Conservation (phyloP, 2,888 invertebrate species). For the Polymixis lichenea region DNA sequence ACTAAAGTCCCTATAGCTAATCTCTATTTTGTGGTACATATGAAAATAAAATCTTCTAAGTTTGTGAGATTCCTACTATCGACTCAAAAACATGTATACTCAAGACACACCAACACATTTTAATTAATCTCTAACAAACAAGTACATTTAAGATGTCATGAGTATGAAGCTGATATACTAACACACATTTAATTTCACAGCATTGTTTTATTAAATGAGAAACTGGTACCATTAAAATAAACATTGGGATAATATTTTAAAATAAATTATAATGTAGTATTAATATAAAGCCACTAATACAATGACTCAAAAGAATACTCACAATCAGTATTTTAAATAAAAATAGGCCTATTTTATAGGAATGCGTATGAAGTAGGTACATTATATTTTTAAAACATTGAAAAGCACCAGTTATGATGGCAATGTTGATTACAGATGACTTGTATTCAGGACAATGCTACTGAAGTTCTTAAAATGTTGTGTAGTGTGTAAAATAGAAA, state of each 20-base stretch:
- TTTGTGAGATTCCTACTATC: slow-evolving; percentile 76
- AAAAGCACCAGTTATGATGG: slow-evolving; percentile 48
- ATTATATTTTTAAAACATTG: slow-evolving; percentile 24
- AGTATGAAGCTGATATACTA: slow-evolving; percentile 66
- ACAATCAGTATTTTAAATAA: slow-evolving; percentile 38
- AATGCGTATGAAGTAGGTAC: slow-evolving; percentile 64
- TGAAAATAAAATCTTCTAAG: slow-evolving; percentile 77
- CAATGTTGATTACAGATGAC: slow-evolving; percentile 26
- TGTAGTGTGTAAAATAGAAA: slow-evolving; percentile 4
- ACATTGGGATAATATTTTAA: slow-evolving; percentile 36
- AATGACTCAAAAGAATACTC: slow-evolving; percentile 31
- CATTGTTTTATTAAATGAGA: slow-evolving; percentile 29
- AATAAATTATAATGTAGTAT: slow-evolving; percentile 39
- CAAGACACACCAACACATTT: slow-evolving; percentile 63
- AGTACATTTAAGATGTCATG: slow-evolving; percentile 68
- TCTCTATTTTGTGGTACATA: slow-evolving; percentile 72
- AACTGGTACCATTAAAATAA: slow-evolving; percentile 39
- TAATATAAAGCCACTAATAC: slow-evolving; percentile 26
- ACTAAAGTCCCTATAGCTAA: slow-evolving; percentile 80
- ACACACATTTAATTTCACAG: slow-evolving; percentile 32
- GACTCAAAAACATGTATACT: slow-evolving; percentile 69
- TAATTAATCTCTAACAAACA: slow-evolving; percentile 61
- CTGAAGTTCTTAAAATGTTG: slow-evolving; percentile 3
- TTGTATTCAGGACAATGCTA: slow-evolving; percentile 24
- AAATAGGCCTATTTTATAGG: slow-evolving; percentile 61